Percentiles rank a stretch among this genome's conserved stretches.
These are phyloP conservation scores for Gonatopus flavifemur DNA, from an alignment of 1,140 invertebrate species.

Conservation along the genomic window DNA sequence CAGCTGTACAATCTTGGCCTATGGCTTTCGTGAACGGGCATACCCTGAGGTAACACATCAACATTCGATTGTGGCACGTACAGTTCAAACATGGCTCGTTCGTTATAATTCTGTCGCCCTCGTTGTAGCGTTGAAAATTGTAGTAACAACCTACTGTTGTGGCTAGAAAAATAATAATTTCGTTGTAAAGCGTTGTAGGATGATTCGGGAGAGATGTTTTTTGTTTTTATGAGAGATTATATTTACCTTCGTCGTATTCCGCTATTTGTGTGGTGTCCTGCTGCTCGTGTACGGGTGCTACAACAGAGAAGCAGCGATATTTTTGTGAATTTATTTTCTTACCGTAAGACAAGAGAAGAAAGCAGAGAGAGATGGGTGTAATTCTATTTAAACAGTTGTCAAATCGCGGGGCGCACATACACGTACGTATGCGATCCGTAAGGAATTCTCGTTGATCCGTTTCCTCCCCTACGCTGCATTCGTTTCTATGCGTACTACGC, in stretches of 20 bases:
- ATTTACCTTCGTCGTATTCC: conserved; percentile 50
- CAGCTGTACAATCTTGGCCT: conserved; percentile 86
- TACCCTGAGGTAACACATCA: conserved; percentile 92
- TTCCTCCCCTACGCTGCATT: conserved; percentile 18
- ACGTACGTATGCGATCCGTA: no score
- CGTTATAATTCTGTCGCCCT: conserved; percentile 89
- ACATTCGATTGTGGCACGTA: conserved; percentile 90
- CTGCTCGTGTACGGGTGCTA: conserved; percentile 55
- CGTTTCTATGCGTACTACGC: background rate
- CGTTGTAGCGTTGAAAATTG: conserved; percentile 89
- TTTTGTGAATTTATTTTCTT: no score
- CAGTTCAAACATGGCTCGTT: conserved; percentile 95
- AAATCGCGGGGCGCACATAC: no score
- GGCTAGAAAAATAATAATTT: background rate
- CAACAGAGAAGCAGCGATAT: no score
- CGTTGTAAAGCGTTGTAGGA: no score
- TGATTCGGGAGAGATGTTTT: no score
- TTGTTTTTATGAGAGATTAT: no score
- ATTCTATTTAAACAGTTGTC: no score
- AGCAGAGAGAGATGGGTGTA: no score
- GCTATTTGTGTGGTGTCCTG: conserved; percentile 51
- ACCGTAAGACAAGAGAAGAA: no score
- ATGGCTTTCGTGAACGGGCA: conserved; percentile 93
- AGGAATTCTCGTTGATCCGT: no score
- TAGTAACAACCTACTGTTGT: conserved; percentile 78